Conservation (phyloP, 2,888 invertebrate genomes). For the Xylota sylvarum region DNA sequence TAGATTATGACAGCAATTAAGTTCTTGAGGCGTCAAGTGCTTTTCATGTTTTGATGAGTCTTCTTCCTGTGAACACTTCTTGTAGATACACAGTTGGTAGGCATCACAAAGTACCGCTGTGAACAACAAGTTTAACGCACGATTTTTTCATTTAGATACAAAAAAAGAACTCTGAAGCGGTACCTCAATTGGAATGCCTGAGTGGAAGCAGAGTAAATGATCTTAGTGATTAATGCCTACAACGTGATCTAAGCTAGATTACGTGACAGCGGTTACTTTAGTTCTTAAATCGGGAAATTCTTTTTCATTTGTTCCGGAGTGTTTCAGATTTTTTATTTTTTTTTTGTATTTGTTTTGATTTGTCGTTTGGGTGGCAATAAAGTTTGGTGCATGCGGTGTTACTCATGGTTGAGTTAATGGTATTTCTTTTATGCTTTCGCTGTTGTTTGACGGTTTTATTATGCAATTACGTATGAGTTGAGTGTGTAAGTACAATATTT, state of each 20-base stretch:
- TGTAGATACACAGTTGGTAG: not conserved
- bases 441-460: conserved; percentile 27
- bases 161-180: conserved; percentile 2
- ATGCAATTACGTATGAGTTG: conserved; percentile 30
- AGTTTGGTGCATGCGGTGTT: conserved; percentile 23
- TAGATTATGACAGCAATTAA: conserved; percentile 51
- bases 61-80: conserved; percentile 20
- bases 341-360: conserved; percentile 4
- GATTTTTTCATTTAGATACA: conserved; percentile 14
- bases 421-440: conserved; percentile 26
- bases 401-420: conserved; percentile 11
- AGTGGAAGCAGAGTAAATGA: not conserved
- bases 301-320: conserved; percentile 38
- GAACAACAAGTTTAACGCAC: conserved; percentile 35
- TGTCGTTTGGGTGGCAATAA: conserved; percentile 19
- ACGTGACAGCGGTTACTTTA: conserved; percentile 60
- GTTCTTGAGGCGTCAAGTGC: conserved; percentile 24
- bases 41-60: conserved; percentile 29
- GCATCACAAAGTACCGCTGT: conserved; percentile 23
- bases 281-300: conserved; percentile 52
- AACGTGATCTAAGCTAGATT: conserved; percentile 55
- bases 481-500: not conserved
- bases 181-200: conserved; percentile 1
- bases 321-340: not conserved
- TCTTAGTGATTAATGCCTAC: conserved; percentile 47